These are phyloP conservation scores for Tolypeutes matacus DNA, from an alignment of 2,797 vertebrate genomes.

Conservation along the genomic window DNA sequence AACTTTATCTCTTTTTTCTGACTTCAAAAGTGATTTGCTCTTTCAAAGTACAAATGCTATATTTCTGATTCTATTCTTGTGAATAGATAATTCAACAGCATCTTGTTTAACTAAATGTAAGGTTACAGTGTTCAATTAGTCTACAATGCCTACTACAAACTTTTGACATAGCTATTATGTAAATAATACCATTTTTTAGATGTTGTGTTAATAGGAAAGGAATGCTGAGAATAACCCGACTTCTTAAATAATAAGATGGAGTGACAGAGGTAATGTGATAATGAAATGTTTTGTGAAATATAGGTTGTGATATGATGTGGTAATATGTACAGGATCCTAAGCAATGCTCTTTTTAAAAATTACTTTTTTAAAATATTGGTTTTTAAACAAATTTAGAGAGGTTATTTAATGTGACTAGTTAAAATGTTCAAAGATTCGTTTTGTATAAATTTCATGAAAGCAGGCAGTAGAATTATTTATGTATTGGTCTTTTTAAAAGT, in stretches of 20 bases:
- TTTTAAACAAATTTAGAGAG: not conserved
- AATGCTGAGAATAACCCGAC: not conserved
- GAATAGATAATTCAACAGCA: not conserved
- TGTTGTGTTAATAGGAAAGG: not conserved
- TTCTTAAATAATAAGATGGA: not conserved
- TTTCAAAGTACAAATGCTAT: not conserved
- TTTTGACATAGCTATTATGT: not conserved
- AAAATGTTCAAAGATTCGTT: not conserved
- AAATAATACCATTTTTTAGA: not conserved
- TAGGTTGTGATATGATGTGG: not conserved
- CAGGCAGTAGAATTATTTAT: not conserved
- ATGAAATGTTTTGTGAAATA: constrained; percentile 30
- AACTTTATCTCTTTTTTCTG: not conserved
- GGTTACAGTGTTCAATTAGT: not conserved
- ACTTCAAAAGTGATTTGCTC: not conserved
- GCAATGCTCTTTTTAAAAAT: not conserved
- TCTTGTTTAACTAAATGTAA: not conserved
- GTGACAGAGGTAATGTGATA: not conserved
- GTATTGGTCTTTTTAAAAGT: not conserved
- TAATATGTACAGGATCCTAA: not conserved
- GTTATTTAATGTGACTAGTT: not conserved
- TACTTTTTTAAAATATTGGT: not conserved
- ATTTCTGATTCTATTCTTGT: not conserved
- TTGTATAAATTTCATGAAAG: constrained; percentile 17
- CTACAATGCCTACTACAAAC: not conserved